phyloP scores from a whole-genome alignment of 2,888 invertebrate genomes.

The Oithona nana region DNA sequence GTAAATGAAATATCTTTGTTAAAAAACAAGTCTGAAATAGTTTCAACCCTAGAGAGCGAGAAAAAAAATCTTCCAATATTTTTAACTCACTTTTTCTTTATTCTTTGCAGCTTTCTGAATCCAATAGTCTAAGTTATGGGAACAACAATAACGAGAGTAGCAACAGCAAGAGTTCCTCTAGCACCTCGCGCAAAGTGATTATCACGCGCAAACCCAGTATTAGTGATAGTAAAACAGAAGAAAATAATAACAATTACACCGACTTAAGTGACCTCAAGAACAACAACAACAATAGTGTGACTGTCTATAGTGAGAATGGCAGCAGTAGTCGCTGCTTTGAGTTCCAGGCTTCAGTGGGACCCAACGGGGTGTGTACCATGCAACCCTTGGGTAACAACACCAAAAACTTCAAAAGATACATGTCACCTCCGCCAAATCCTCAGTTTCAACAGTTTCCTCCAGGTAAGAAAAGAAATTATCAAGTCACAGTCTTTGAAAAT shows the following conservation, averaged over 20 bases:
- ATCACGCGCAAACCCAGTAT: slow-evolving; percentile 7
- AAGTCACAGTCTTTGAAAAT: too few relatives aligned
- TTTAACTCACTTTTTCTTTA: too few relatives aligned
- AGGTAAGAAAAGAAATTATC: neutral
- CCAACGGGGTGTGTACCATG: neutral
- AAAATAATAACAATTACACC: neutral
- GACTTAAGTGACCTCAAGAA: neutral
- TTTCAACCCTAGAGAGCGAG: too few relatives aligned
- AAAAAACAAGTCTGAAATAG: too few relatives aligned
- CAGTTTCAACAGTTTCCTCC: neutral
- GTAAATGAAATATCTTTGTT: too few relatives aligned
- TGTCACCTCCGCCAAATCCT: neutral
- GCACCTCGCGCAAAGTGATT: slow-evolving; percentile 11
- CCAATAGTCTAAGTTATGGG: too few relatives aligned
- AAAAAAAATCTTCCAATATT: too few relatives aligned
- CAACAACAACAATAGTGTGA: neutral
- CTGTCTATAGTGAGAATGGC: neutral
- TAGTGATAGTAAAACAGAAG: neutral
- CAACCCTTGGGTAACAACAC: neutral
- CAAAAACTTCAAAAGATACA: neutral
- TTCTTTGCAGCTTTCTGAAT: neutral
- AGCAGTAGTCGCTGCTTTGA: neutral
- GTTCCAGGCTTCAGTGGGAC: neutral
- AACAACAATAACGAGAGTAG: neutral
- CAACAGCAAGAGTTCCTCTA: neutral